Base-by-base conservation (phyloP, 2,888 invertebrate genomes). In the Netelia fuscicornis region DNA sequence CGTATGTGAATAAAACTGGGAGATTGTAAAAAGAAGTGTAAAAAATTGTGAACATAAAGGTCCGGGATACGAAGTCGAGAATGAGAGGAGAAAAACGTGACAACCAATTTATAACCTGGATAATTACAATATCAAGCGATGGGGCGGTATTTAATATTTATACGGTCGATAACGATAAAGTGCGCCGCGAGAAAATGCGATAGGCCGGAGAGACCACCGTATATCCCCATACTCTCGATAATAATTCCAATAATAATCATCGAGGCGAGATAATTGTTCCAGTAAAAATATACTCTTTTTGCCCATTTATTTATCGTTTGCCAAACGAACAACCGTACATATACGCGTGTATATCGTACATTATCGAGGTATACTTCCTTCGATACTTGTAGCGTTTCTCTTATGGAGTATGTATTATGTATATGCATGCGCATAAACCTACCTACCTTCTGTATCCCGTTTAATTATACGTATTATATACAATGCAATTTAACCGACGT, bases 31-130 rank as follows among this genome's bases (percentile, higher is more conserved):
- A 62, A 23, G 52, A 60, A 42, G 52, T 37, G 44, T 44, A 64
- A 23, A 48, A 75, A 58, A 20, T 76, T n/a, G 30, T 20, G 65
- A 76, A 48, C 17, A 62, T 44, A 64, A 70, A 62, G 42, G 44
- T 17, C 5, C 10, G 58, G 17, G 20, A 68, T 37, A 68, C 11
- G 54, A 64, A n/a, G n/a, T 52, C 56, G 70, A 23, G 67, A 54
- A 65, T 54, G 71, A 68, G 42, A 64, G 37, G 62, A 70, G 72
- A 78, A 91, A 91, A 91, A 90, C 87, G 90, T 91, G 92, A 92
- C 91, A 91, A 91, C 91, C 91, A 91, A 93, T 93, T 93, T 92
- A 92, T 92, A 92, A 92, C 90, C 89, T 86, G 86, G 90, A 91
- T 92, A 93, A 92, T 93, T 92, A 92, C 91, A 92, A 92, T 92